Evolutionary conservation across 1,140 invertebrate genomes (phyloP).

Genomic region (Argopecten irradians): DNA sequence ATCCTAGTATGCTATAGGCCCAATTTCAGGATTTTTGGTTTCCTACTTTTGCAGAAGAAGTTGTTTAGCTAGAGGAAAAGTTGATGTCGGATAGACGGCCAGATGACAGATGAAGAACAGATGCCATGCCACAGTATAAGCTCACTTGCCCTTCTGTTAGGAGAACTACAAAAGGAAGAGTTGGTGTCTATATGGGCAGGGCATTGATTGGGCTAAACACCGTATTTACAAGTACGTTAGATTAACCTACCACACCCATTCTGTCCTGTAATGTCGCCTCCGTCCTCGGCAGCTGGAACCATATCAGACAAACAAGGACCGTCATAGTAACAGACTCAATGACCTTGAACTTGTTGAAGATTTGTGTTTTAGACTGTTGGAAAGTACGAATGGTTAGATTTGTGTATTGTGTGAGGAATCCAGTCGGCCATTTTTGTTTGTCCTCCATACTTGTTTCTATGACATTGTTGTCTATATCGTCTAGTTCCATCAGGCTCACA

Average conservation of each 20-base stretch:
- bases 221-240: too few species aligned
- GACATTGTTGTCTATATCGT: conserved; percentile 29
- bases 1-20: too few species aligned
- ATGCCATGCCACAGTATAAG: too few species aligned
- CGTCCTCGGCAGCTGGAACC: conserved; percentile 86
- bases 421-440: conserved; percentile 84
- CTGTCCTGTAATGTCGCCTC: conserved; percentile 88
- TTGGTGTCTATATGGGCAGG: too few species aligned
- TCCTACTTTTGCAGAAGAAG: too few species aligned
- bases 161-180: too few species aligned
- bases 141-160: too few species aligned
- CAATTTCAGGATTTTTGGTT: too few species aligned
- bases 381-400: conserved; percentile 88
- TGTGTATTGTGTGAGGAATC: conserved; percentile 89
- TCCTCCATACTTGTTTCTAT: not conserved
- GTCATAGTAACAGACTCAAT: conserved; percentile 87
- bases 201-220: not conserved
- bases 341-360: conserved; percentile 89
- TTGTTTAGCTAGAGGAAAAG: too few species aligned
- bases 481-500: conserved; percentile 57
- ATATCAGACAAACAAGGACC: conserved; percentile 86
- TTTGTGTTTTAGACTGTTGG: conserved; percentile 85
- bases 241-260: conserved; percentile 83
- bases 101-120: too few species aligned
- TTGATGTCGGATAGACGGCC: too few species aligned